Conservation (phyloP, 2,888 invertebrate species). For the Chrysomela aeneicollis region DNA sequence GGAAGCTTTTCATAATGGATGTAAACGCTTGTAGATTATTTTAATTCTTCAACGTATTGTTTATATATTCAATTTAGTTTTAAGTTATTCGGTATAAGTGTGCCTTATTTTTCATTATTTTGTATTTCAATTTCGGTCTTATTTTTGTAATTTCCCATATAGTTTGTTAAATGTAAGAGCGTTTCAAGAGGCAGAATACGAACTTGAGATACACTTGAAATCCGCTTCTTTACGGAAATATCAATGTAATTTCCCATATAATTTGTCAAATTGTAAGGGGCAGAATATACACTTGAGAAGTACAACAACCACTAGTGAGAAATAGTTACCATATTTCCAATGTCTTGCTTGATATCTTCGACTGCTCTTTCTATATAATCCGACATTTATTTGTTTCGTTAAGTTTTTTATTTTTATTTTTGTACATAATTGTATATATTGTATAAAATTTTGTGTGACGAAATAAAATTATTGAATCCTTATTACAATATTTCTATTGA, state of each 20-base stretch:
- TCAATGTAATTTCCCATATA: too few species aligned
- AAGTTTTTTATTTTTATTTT: slow-evolving; percentile 18
- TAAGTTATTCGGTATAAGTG: slow-evolving; percentile 25
- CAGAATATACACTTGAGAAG: slow-evolving; percentile 24
- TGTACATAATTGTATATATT: slow-evolving; percentile 12
- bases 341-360: slow-evolving; percentile 24
- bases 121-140: background rate
- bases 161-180: too few species aligned
- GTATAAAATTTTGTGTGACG: slow-evolving; percentile 20
- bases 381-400: slow-evolving; percentile 12
- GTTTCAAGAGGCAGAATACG: slow-evolving; percentile 8
- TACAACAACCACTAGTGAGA: slow-evolving; percentile 22
- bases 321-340: slow-evolving; percentile 18
- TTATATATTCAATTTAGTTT: background rate
- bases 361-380: slow-evolving; percentile 24
- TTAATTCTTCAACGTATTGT: background rate
- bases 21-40: background rate
- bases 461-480: slow-evolving; percentile 20
- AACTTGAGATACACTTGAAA: too few species aligned
- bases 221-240: too few species aligned
- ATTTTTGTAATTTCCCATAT: slow-evolving; percentile 1
- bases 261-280: background rate
- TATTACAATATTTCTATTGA: background rate
- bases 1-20: background rate
- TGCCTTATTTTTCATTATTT: slow-evolving; percentile 27